These are phyloP conservation scores for Anoura caudifer DNA, from an alignment of 2,113 vertebrate species.

Conservation along the genomic window DNA sequence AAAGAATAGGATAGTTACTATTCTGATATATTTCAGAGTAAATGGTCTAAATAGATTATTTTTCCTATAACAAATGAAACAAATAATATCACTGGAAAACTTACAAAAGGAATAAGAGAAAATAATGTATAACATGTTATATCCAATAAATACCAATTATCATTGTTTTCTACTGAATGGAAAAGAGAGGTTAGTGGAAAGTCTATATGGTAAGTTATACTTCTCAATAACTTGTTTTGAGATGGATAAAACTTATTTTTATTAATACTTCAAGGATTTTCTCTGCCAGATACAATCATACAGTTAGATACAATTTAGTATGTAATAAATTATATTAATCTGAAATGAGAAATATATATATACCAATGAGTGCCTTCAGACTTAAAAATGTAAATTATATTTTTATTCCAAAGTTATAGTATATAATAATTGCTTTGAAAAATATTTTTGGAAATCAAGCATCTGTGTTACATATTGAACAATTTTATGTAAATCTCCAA, in stretches of 20 bases:
- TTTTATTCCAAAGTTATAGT: not conserved
- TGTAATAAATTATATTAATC: conserved; percentile 55
- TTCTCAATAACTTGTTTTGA: conserved; percentile 31
- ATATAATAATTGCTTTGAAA: not conserved
- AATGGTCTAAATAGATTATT: not conserved
- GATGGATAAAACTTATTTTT: conserved; percentile 55
- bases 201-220: not conserved
- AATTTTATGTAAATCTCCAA: conserved; percentile 39
- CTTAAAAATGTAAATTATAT: conserved; percentile 17
- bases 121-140: not conserved
- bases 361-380: not conserved
- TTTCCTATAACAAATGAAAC: not conserved
- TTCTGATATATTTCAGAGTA: not conserved
- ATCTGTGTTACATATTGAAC: conserved; percentile 32
- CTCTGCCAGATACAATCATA: conserved; percentile 25
- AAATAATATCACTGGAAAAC: not conserved
- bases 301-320: conserved; percentile 11
- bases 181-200: not conserved
- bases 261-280: conserved; percentile 49
- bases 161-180: not conserved
- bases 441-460: conserved; percentile 37
- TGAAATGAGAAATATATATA: conserved; percentile 34
- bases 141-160: not conserved
- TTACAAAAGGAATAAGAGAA: not conserved
- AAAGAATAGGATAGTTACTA: not conserved